Base-by-base conservation (phyloP, 2,888 invertebrate species). In the Microctonus brassicae region DNA sequence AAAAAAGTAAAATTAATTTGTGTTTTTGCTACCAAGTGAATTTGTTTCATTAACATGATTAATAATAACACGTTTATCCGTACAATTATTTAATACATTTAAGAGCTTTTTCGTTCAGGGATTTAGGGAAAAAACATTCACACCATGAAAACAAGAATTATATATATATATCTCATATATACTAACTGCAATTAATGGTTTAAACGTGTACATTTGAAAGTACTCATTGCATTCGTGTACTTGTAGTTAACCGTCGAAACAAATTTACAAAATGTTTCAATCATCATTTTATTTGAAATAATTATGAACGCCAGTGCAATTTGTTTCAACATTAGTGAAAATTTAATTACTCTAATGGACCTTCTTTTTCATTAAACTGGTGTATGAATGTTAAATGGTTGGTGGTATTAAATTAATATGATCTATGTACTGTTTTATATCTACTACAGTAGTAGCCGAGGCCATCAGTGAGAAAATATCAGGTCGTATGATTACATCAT, bases 331-430 rank as follows among this genome's bases (percentile, higher is more conserved):
- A n/a, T n/a, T n/a, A n/a, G n/a, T n/a, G n/a, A n/a, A n/a, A n/a
- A n/a, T n/a, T n/a, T n/a, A n/a, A n/a, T n/a, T n/a, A n/a, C n/a
- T n/a, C n/a, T n/a, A n/a, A n/a, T n/a, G n/a, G n/a, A n/a, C n/a
- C n/a, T n/a, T n/a, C n/a, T n/a, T n/a, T n/a, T n/a, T n/a, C n/a
- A n/a, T n/a, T n/a, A n/a, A n/a, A n/a, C n/a, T n/a, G n/a, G n/a
- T n/a, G n/a, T n/a, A n/a, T n/a, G n/a, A n/a, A n/a, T n/a, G n/a
- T 58, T 58, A 29, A 58, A 58, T 58, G 26, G 58, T 29, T 17
- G 29, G 58, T 58, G 17, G 24, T 17, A 58, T 58, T 58, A 58
- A 58, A 58, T 29, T 58, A 29, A 17, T n/a, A 58, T 58, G 26
- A 58, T 29, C 58, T 58, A 58, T 29, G n/a, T 58, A 29, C 4